These are phyloP conservation scores for Schizopygopsis pylzovi DNA, from an alignment of 2,797 vertebrate species.

Conservation along the genomic window DNA sequence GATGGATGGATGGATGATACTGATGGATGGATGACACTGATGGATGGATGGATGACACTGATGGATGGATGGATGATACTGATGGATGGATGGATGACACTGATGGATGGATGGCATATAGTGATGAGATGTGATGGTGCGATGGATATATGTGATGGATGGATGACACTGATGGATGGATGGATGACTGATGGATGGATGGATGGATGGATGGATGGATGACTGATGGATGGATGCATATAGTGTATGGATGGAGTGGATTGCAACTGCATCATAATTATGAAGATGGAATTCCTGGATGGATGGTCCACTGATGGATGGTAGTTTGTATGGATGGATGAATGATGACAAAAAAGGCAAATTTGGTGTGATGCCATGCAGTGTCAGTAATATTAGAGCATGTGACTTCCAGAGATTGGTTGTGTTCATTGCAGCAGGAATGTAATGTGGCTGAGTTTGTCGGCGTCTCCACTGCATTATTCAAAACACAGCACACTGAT, in stretches of 20 bases:
- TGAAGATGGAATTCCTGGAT: too few relatives aligned
- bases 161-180: background rate
- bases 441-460: slow-evolving; percentile 20
- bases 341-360: background rate
- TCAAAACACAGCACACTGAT: slow-evolving; percentile 47
- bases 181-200: background rate
- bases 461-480: slow-evolving; percentile 45
- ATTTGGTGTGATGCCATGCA: background rate
- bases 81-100: too few relatives aligned
- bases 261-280: too few relatives aligned
- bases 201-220: background rate
- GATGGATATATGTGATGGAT: too few relatives aligned
- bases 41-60: background rate
- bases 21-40: background rate
- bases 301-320: background rate
- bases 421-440: slow-evolving; percentile 19
- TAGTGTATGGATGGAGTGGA: too few relatives aligned
- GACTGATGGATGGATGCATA: background rate
- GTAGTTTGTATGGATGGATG: background rate
- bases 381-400: background rate
- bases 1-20: background rate
- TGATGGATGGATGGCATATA: too few relatives aligned
- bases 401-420: background rate
- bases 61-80: background rate
- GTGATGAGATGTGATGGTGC: too few relatives aligned